Evolutionary conservation across 2,797 vertebrate species (phyloP).

Genomic region (Helarctos malayanus): DNA sequence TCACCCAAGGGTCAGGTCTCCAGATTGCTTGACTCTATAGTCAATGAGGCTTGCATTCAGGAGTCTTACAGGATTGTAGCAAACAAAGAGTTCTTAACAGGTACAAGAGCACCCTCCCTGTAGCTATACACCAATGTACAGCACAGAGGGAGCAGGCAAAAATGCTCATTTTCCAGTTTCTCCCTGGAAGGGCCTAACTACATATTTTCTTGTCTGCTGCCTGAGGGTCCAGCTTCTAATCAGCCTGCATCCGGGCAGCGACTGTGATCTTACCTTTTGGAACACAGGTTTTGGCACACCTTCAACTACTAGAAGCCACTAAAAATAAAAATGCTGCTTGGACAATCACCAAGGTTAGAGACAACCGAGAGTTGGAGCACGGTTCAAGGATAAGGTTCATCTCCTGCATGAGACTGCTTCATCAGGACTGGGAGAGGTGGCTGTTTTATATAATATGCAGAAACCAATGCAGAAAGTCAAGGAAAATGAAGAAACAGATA

Average conservation of each 20-base stretch:
- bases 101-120: not conserved
- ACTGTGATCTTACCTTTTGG: not conserved
- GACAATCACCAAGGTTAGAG: not conserved
- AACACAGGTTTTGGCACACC: not conserved
- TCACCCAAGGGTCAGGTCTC: not conserved
- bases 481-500: not conserved
- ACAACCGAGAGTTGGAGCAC: not conserved
- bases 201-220: not conserved
- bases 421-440: not conserved
- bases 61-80: not conserved
- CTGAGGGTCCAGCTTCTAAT: not conserved
- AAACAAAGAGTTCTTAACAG: not conserved
- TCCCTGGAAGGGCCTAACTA: not conserved
- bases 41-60: not conserved
- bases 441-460: not conserved
- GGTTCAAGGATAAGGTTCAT: not conserved
- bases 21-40: not conserved
- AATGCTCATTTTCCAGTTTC: not conserved
- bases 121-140: not conserved
- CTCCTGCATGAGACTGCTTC: not conserved
- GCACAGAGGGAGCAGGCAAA: not conserved
- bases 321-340: not conserved
- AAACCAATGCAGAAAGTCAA: not conserved
- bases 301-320: not conserved
- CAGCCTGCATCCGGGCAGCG: not conserved